A percentile compares a stretch with the other conserved stretches of the same genome.
These are phyloP conservation scores for Nebria salina DNA, from an alignment of 2,888 invertebrate species.

Conservation along the genomic window DNA sequence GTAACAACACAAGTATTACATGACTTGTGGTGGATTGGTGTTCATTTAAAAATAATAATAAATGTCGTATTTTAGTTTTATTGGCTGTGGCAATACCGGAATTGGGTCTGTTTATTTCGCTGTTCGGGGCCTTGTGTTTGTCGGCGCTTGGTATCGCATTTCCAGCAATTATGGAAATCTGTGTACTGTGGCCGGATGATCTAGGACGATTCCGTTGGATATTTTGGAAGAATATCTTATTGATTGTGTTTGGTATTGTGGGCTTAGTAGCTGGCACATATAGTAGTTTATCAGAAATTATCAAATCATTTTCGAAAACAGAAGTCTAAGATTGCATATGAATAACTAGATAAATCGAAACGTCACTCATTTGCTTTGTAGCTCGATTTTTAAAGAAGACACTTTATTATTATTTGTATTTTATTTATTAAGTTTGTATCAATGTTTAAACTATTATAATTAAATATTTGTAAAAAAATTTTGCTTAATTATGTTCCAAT, in stretches of 20 bases:
- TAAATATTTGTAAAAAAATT: no score
- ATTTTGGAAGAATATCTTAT: slow-evolving; percentile 63
- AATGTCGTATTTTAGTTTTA: slow-evolving; percentile 69
- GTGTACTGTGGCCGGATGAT: slow-evolving; percentile 74
- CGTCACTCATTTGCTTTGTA: background rate
- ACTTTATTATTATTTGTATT: background rate
- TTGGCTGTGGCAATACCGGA: slow-evolving; percentile 76
- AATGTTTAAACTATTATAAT: no score
- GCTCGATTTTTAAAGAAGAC: background rate
- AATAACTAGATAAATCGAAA: background rate
- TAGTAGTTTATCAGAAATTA: slow-evolving; percentile 66
- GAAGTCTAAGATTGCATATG: background rate
- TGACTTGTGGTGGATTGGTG: background rate
- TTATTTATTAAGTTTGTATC: background rate
- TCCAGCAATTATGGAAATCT: slow-evolving; percentile 78
- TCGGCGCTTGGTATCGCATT: slow-evolving; percentile 79
- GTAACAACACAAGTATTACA: background rate
- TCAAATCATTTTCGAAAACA: slow-evolving; percentile 54
- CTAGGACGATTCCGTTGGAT: slow-evolving; percentile 64
- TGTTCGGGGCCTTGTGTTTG: slow-evolving; percentile 79
- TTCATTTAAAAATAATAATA: background rate
- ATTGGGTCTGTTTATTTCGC: slow-evolving; percentile 77
- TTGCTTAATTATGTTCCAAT: no score
- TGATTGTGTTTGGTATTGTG: slow-evolving; percentile 65
- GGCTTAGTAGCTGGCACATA: slow-evolving; percentile 70